A percentile compares a stretch with the other conserved stretches of the same genome.
These are phyloP conservation scores for Pangasius larnaudii DNA, from an alignment of 2,797 vertebrate genomes.

Conservation along the genomic window DNA sequence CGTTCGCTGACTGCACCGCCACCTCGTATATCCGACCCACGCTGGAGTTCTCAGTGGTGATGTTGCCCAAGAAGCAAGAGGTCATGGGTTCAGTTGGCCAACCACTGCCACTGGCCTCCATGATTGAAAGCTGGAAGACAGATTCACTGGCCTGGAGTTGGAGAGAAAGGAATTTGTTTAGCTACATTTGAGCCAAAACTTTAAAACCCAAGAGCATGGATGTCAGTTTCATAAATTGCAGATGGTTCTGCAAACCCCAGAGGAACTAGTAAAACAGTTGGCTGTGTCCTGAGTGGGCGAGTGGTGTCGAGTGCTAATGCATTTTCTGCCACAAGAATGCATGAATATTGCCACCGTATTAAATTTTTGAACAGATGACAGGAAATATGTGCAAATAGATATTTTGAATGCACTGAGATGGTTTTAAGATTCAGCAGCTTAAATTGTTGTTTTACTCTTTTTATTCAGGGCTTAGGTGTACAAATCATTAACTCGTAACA, in stretches of 20 bases:
- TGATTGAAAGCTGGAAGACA: conserved; percentile 47
- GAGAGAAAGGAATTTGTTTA: conserved; percentile 29
- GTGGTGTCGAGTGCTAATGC: neutral
- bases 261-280: conserved; percentile 17
- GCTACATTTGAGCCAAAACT: neutral
- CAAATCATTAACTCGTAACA: neutral
- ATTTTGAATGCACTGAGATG: neutral
- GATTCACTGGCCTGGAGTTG: conserved; percentile 45
- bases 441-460: neutral
- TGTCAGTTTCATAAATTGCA: conserved; percentile 10
- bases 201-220: neutral
- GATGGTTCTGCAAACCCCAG: conserved; percentile 23
- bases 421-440: neutral
- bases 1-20: conserved; percentile 66
- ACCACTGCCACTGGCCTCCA: conserved; percentile 71
- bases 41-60: conserved; percentile 59
- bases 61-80: conserved; percentile 47
- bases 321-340: neutral
- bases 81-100: conserved; percentile 64
- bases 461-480: neutral
- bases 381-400: neutral
- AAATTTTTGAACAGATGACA: neutral
- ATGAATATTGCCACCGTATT: neutral
- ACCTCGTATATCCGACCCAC: conserved; percentile 69
- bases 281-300: conserved; percentile 19